Conservation (phyloP, 2,888 invertebrate species). For the Ophioninae sp. region DNA sequence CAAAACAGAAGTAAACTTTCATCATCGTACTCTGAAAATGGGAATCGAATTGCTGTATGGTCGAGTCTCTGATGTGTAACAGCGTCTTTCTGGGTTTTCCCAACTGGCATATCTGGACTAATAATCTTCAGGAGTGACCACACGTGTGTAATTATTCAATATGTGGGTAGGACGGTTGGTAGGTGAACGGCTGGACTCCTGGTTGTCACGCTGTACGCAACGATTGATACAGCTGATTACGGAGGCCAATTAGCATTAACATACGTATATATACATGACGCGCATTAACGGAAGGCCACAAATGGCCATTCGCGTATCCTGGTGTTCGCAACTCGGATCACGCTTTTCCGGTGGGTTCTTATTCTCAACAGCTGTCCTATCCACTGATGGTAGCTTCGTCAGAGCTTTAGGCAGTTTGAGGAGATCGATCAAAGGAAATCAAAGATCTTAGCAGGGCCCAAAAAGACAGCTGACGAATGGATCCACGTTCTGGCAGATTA, state of each 20-base stretch:
- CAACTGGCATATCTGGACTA: conserved; percentile 70
- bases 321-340: neutral
- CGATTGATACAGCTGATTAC: conserved; percentile 78
- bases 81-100: conserved; percentile 66
- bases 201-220: conserved; percentile 63
- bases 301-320: conserved; percentile 54
- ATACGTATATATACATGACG: conserved; percentile 65
- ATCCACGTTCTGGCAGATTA: too few species aligned
- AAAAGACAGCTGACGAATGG: too few species aligned
- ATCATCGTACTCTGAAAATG: neutral
- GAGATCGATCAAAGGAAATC: too few species aligned
- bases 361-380: neutral
- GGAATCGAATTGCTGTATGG: conserved; percentile 60
- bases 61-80: conserved; percentile 65
- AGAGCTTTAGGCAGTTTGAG: neutral
- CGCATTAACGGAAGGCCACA: conserved; percentile 70
- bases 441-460: too few species aligned
- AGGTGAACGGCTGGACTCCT: conserved; percentile 62
- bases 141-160: conserved; percentile 78
- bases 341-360: conserved; percentile 44
- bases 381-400: neutral
- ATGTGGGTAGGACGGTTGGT: conserved; percentile 46
- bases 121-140: conserved; percentile 72
- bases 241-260: conserved; percentile 76
- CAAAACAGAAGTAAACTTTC: neutral